Evolutionary conservation across 64 coral and sea anemone genomes (phyloP), one percentile per base, ranked within the genome.

Genomic region (Pocillopora verrucosa): DNA sequence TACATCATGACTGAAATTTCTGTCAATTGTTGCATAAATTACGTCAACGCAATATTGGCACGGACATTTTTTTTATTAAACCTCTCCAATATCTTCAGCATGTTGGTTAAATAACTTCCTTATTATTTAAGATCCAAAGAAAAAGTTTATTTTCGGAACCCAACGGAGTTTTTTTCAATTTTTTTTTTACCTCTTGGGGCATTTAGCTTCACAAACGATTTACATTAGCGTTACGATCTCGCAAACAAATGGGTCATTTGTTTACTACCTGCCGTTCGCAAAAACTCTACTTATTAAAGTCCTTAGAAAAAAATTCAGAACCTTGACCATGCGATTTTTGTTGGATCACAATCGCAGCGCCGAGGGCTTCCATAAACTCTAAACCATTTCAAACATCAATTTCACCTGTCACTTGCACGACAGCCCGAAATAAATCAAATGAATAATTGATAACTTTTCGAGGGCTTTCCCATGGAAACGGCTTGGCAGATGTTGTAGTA

Each of bases 391-490:
- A 51, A 0, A 51, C 41, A 51, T 51, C 41, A 51, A 24, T 79
- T 73, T 58, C 82, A 85, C 36, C 65, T 72, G 65, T 38, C 67
- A 24, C 67, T 5, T 60, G 22, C 19, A 19, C 6, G 35, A 4
- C 17, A 41, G 17, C 10, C 4, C 20, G 61, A 84, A 45, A 84
- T 67, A 51, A 22, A 57, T 85, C 37, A 16, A 65, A 72, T 85
- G 64, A 85, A 85, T 85, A 56, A 85, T 85, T 85, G 12, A 85
- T 85, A 72, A 72, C 19, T 57, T 72, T 72, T 19, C 25, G 35
- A 51, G 10, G 37, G 82, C 65, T 85, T 85, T 70, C 82, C 41
- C 82, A 85, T 85, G 82, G 82, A 85, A 85, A 85, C 82, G 37
- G 72, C 56, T 85, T 57, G 45, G 51, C 35, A 17, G 38, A 20